Evolutionary conservation across 2,113 vertebrate genomes (phyloP).

Genomic region (Leptosomus discolor): DNA sequence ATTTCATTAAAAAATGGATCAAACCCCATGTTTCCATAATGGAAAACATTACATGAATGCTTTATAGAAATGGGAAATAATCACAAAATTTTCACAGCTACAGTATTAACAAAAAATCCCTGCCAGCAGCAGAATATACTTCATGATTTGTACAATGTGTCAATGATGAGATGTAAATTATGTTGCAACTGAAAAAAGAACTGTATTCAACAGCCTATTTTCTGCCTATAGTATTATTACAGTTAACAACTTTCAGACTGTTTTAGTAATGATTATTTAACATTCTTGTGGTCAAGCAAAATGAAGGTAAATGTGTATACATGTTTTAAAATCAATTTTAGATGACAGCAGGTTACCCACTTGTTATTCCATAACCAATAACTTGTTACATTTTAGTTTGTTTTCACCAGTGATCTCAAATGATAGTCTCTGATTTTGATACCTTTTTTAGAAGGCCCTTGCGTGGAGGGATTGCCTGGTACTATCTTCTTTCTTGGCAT

Average conservation of each 20-base stretch:
- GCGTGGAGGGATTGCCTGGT: background rate
- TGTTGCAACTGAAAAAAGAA: background rate
- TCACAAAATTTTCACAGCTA: background rate
- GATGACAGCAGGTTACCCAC: background rate
- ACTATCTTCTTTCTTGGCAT: background rate
- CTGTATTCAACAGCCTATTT: background rate
- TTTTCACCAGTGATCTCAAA: background rate
- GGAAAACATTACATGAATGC: background rate
- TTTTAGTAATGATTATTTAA: background rate
- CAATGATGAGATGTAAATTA: conserved; percentile 15
- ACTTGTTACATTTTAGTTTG: background rate
- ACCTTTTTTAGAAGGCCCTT: background rate
- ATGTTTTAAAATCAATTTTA: background rate
- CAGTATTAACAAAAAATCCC: background rate
- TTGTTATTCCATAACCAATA: background rate
- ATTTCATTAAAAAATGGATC: background rate
- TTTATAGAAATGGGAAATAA: conserved; percentile 13
- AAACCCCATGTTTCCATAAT: background rate
- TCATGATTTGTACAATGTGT: background rate
- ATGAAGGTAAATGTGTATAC: background rate
- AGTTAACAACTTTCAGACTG: background rate
- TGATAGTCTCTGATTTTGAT: background rate
- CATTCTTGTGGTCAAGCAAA: background rate
- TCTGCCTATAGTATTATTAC: background rate
- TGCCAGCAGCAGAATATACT: background rate